phyloP scores from a whole-genome alignment of 2,888 invertebrate species.

The Apamea epomidion region DNA sequence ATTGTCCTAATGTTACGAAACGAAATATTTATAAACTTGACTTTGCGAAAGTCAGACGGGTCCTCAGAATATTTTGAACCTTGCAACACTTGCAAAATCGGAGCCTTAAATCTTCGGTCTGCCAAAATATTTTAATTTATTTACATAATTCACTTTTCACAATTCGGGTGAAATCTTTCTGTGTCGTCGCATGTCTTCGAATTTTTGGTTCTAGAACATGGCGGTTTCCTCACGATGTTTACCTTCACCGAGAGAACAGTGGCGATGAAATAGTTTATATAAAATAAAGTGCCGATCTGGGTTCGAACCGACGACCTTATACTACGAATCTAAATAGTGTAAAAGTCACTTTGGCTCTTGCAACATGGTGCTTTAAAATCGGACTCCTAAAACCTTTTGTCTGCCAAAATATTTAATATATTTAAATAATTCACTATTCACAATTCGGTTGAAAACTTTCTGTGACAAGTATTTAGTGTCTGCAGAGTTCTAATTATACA shows the following conservation, averaged over 20 bases:
- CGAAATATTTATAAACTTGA: background rate
- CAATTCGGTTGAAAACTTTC: constrained; percentile 23
- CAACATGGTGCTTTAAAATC: background rate
- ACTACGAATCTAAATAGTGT: background rate
- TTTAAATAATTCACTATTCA: constrained; percentile 17
- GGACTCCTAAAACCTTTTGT: background rate
- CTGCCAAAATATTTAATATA: background rate
- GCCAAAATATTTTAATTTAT: constrained; percentile 3
- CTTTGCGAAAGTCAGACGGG: background rate
- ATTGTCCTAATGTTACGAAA: background rate
- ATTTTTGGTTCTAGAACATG: no score
- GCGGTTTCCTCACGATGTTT: no score
- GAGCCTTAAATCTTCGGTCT: background rate
- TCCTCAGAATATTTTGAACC: background rate
- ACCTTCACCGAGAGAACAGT: no score
- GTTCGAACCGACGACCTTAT: no score
- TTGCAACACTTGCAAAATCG: background rate
- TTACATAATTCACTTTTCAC: constrained; percentile 14
- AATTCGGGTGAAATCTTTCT: constrained; percentile 11
- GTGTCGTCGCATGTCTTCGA: background rate
- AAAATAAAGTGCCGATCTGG: no score
- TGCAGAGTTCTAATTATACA: constrained; percentile 27
- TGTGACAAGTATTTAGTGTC: constrained; percentile 12
- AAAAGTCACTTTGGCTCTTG: background rate
- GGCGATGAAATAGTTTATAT: no score